Percentiles rank a stretch among this genome's conserved stretches.
Evolutionary conservation across 2,113 vertebrate species (phyloP).

Genomic region (Pomatorhinus ruficollis): DNA sequence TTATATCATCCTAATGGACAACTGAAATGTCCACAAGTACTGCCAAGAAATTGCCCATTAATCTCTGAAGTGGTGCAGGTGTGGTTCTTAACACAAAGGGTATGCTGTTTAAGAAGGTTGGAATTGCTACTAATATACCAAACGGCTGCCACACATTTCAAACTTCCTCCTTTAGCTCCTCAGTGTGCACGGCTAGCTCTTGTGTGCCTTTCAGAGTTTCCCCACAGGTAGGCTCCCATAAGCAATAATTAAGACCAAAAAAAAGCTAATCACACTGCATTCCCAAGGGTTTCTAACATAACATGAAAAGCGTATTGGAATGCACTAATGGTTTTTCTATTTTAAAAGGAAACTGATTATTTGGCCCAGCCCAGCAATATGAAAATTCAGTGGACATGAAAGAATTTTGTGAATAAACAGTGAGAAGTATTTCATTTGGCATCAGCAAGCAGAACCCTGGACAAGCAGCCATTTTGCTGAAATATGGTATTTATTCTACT

Average conservation of each 20-base stretch:
- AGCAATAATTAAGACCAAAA: not conserved
- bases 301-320: conserved; percentile 24
- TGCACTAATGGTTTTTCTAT: conserved; percentile 1
- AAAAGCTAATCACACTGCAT: not conserved
- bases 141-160: not conserved
- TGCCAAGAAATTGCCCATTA: conserved; percentile 29
- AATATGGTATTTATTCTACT: conserved; percentile 55
- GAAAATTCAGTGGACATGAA: conserved; percentile 52
- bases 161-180: not conserved
- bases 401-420: conserved; percentile 60
- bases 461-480: conserved; percentile 46
- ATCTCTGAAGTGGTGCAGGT: conserved; percentile 20
- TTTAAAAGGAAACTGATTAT: conserved; percentile 34
- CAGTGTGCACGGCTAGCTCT: rapidly evolving
- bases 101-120: not conserved
- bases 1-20: conserved; percentile 35
- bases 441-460: not conserved
- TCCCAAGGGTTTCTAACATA: not conserved
- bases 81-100: conserved; percentile 29
- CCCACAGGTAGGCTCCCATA: conserved; percentile 19
- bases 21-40: not conserved
- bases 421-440: conserved; percentile 57
- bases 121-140: not conserved
- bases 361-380: conserved; percentile 15
- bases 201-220: not conserved